phyloP scores from a whole-genome alignment of 1,140 invertebrate genomes.

The Gryon sp. region DNA sequence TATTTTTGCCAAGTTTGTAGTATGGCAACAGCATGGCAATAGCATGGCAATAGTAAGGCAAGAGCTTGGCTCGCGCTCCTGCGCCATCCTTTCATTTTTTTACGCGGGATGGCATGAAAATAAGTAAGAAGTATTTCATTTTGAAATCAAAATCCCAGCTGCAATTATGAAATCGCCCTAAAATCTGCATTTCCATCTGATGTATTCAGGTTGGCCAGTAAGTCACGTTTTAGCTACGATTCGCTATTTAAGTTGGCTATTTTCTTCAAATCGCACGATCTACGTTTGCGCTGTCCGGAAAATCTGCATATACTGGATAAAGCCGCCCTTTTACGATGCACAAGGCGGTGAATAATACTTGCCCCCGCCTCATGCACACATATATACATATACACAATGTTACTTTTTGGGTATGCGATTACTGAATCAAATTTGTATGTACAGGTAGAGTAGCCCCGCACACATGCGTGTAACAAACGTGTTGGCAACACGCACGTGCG shows the following conservation, averaged over 20 bases:
- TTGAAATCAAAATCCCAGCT: too few species aligned
- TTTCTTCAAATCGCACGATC: constrained; percentile 38
- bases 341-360: constrained; percentile 39
- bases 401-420: constrained; percentile 34
- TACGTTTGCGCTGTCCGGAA: constrained; percentile 24
- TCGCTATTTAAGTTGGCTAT: constrained; percentile 17
- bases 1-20: too few species aligned
- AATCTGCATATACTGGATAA: constrained; percentile 51
- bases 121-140: too few species aligned
- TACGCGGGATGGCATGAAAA: too few species aligned
- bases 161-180: not conserved
- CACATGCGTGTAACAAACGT: constrained; percentile 45
- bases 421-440: constrained; percentile 33
- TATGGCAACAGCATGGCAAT: too few species aligned
- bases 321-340: constrained; percentile 42
- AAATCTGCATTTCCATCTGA: constrained; percentile 17
- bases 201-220: too few species aligned
- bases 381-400: not conserved
- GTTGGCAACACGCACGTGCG: constrained; percentile 57
- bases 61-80: too few species aligned
- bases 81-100: too few species aligned
- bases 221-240: constrained; percentile 18
- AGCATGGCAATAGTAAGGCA: too few species aligned
- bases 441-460: constrained; percentile 10
- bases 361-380: not conserved